A percentile compares a stretch with the other conserved stretches of the same genome.
These are phyloP conservation scores for Poicephalus meyeri DNA, from an alignment of 2,113 vertebrate species.

Conservation along the genomic window DNA sequence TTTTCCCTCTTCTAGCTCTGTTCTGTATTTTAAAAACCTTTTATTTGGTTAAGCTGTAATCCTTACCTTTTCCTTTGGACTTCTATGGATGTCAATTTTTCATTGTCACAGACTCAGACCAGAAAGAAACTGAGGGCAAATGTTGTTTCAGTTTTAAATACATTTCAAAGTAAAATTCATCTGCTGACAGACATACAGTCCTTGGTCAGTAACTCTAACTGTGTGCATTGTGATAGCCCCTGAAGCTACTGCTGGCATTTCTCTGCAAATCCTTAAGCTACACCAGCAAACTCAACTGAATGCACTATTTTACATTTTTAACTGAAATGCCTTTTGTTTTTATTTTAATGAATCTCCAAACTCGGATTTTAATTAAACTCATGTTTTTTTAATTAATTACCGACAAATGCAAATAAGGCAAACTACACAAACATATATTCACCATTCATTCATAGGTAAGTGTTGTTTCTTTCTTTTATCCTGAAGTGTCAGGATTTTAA, in stretches of 20 bases:
- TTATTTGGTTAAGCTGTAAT: not conserved
- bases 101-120: not conserved
- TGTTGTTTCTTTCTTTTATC: not conserved
- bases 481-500: conserved; percentile 26
- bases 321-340: conserved; percentile 58
- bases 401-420: conserved; percentile 60
- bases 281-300: not conserved
- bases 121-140: not conserved
- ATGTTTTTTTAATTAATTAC: conserved; percentile 66
- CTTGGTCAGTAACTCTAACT: not conserved
- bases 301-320: conserved; percentile 46
- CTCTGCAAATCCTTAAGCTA: conserved; percentile 54
- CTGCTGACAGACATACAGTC: not conserved
- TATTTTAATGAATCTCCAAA: conserved; percentile 68
- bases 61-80: not conserved
- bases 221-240: not conserved
- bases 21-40: not conserved
- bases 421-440: conserved; percentile 12
- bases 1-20: too few species aligned
- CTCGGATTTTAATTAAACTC: conserved; percentile 67
- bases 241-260: not conserved
- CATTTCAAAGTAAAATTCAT: not conserved
- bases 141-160: not conserved
- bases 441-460: not conserved
- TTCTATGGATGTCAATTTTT: not conserved